Evolutionary conservation across 2,797 vertebrate genomes (phyloP).

Genomic region (Tolypeutes matacus): DNA sequence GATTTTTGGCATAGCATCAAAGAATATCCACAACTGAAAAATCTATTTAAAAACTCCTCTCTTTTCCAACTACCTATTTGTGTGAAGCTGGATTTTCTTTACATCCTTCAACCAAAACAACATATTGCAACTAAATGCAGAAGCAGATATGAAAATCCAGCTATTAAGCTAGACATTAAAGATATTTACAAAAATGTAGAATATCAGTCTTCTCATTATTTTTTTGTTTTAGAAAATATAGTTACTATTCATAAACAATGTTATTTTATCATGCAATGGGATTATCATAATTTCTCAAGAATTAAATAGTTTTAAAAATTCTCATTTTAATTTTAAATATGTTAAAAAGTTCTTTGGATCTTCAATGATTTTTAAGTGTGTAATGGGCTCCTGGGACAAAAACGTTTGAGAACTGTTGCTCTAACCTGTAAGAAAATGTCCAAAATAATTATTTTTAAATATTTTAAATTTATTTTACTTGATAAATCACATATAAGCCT

Average conservation of each 20-base stretch:
- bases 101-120: background rate
- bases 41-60: background rate
- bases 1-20: slow-evolving; percentile 19
- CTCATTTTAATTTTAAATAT: slow-evolving; percentile 37
- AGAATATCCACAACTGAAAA: slow-evolving; percentile 32
- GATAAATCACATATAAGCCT: background rate
- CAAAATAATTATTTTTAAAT: slow-evolving; percentile 37
- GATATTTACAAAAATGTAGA: no score
- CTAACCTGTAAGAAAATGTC: slow-evolving; percentile 24
- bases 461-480: slow-evolving; percentile 33
- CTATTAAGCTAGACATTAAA: background rate
- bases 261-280: slow-evolving; percentile 23
- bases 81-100: slow-evolving; percentile 49
- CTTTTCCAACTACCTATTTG: background rate
- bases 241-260: background rate
- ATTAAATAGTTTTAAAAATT: background rate
- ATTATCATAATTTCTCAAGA: slow-evolving; percentile 49
- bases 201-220: no score
- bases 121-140: background rate
- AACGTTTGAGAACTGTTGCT: background rate
- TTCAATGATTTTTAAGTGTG: background rate
- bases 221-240: slow-evolving; percentile 11
- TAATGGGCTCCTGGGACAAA: background rate
- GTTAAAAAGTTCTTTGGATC: background rate
- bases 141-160: slow-evolving; percentile 14